Conservation (phyloP, 1,140 invertebrate species). For the Aleiodes sp. region DNA sequence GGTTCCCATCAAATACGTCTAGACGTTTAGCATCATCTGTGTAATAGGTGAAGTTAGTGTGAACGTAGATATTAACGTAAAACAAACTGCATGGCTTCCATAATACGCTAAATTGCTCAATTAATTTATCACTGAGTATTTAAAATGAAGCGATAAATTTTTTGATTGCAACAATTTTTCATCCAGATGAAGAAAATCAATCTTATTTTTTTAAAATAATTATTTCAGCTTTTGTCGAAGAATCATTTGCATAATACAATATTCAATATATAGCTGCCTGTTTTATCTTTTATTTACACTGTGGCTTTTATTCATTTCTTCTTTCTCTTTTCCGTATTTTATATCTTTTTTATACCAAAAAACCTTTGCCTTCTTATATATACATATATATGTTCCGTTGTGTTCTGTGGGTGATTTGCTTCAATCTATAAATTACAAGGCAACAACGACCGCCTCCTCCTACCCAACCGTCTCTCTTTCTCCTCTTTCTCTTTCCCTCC, state of each 20-base stretch:
- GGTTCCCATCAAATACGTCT: conserved; percentile 58
- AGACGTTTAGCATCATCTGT: not conserved
- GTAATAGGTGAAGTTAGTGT: not conserved
- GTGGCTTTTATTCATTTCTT: not conserved
- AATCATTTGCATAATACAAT: conserved; percentile 52
- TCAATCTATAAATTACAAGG: conserved; percentile 62
- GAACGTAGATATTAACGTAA: not conserved
- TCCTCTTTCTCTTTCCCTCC: not conserved
- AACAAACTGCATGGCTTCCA: conserved; percentile 6
- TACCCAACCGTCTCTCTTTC: not conserved
- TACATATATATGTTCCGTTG: not conserved
- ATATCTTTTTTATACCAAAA: not conserved
- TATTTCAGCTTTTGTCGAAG: conserved; percentile 8
- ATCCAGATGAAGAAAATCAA: not conserved
- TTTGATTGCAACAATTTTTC: no score
- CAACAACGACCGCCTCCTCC: conserved; percentile 49
- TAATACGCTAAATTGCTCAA: no score
- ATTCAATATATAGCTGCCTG: conserved; percentile 45
- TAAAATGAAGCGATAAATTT: no score
- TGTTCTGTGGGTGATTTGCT: conserved; percentile 45
- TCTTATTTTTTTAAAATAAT: not conserved
- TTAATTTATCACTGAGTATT: no score
- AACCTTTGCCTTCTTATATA: conserved; percentile 4
- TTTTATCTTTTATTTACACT: conserved; percentile 18
- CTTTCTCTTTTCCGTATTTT: conserved; percentile 8